phyloP scores from a whole-genome alignment of 2,888 invertebrate species.

The Dioctria linearis region DNA sequence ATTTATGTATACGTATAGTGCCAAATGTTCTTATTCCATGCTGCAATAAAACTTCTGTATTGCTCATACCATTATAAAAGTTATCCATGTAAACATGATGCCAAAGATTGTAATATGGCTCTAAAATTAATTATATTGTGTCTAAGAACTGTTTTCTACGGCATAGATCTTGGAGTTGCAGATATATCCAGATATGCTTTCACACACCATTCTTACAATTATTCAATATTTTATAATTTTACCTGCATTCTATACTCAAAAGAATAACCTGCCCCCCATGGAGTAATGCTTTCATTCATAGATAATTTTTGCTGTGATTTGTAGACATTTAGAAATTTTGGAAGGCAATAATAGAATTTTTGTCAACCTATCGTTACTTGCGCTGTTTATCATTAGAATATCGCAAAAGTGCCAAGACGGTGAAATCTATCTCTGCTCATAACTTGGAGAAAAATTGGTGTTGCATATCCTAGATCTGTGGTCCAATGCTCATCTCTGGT shows the following conservation, averaged over 20 bases:
- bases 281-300: slow-evolving; percentile 10
- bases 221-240: no score
- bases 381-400: slow-evolving; percentile 15
- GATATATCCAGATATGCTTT: not conserved
- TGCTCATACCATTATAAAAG: no score
- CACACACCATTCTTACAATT: not conserved
- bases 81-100: no score
- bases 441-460: slow-evolving; percentile 30
- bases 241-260: not conserved
- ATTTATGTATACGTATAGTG: no score
- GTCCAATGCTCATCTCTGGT: slow-evolving; percentile 15
- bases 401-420: slow-evolving; percentile 31
- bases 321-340: slow-evolving; percentile 13
- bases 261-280: not conserved
- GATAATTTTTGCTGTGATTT: slow-evolving; percentile 35
- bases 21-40: no score
- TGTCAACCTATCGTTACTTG: slow-evolving; percentile 24
- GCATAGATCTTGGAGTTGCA: not conserved
- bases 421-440: slow-evolving; percentile 42
- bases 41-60: no score
- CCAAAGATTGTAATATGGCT: no score
- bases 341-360: slow-evolving; percentile 19
- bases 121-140: no score
- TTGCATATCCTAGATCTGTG: slow-evolving; percentile 17
- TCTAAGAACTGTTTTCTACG: no score